Base-by-base conservation (phyloP, 37 sponge, comb jelly and placozoan genomes). In the Aphrocallistes beatrix region DNA sequence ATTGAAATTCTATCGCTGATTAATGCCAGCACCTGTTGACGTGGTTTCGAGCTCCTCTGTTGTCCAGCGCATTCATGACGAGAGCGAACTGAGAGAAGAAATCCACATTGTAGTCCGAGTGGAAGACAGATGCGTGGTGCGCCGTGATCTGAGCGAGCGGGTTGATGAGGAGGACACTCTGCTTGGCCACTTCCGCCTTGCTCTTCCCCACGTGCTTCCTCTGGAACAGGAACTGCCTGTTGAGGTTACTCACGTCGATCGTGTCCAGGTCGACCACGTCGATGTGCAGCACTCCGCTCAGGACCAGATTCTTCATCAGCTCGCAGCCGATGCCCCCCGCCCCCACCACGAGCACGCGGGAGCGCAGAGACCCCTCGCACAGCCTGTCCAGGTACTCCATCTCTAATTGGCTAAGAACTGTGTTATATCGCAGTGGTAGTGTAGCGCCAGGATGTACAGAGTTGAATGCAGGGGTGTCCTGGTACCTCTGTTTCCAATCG, bases 261-360 rank as follows among this genome's bases (percentile, higher is more conserved):
- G 99, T 98, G 83, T 98, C 99, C 39, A 98, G 85, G 86, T 98
- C 99, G 45, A 98, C 91, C 51, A 96, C 88, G 23, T 91, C 81
- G 39, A 98, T 91, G 51, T 93, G 86, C 23, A 83, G 38, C 50
- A 98, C 93, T 0, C 99, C 99, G 21, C 94, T 92, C 30, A 98
- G 88, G 6, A 95, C 99, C 16, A 98, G 87, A 83, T 95, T 98
- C 88, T 98, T 98, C 34, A 96, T 48, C 39, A 98, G 89, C 84
- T 98, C 99, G 85, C 99, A 98, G 38, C 99, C 99, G 16, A 98
- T 98, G 17, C 99, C 99, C 23, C 99, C 99, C 30, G 99, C 95
- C 40, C 99, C 99, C n/a, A 98, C 99, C 38, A 98, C 96, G 32
- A 98, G 83, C 8, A 97, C 88, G 32, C 75, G 25, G 75, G 75